Percentiles rank a stretch among this genome's conserved stretches.
phyloP scores from a whole-genome alignment of 2,797 vertebrate genomes.

The Phataginus tetradactyla region DNA sequence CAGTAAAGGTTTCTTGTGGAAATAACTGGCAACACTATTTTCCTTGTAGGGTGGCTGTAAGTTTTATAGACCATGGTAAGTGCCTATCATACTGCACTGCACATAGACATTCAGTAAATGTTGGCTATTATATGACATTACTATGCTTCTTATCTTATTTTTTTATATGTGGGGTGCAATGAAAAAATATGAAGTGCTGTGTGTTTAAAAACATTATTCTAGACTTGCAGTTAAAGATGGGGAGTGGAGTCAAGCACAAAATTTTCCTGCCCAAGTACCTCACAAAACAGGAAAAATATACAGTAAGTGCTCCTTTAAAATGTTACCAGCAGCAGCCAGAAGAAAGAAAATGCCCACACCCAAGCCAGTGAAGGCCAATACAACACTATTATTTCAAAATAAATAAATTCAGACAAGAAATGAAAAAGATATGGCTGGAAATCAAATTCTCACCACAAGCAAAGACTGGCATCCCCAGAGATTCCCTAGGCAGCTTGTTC shows the following conservation, averaged over 20 bases:
- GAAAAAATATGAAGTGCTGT: not conserved
- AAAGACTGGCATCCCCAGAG: not conserved
- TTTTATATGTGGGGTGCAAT: not conserved
- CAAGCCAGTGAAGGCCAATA: not conserved
- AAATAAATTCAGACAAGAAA: slow-evolving; percentile 34
- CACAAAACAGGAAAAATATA: not conserved
- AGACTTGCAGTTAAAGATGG: slow-evolving; percentile 6
- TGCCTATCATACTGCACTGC: not conserved
- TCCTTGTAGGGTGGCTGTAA: not conserved
- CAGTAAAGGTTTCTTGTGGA: slow-evolving; percentile 31
- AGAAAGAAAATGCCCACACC: not conserved
- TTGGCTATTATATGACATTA: not conserved
- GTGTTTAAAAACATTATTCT: slow-evolving; percentile 33
- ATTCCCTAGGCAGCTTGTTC: not conserved
- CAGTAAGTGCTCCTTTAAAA: slow-evolving; percentile 36
- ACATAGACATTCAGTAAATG: not conserved
- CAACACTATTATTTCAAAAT: slow-evolving; percentile 41
- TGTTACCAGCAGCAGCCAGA: not conserved
- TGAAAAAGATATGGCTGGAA: not conserved
- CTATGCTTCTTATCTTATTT: not conserved
- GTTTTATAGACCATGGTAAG: not conserved
- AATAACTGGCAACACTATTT: slow-evolving; percentile 23
- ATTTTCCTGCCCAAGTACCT: not conserved
- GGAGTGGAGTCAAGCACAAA: slow-evolving; percentile 23
- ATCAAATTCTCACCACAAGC: slow-evolving; percentile 29